Evolutionary conservation across 2,797 vertebrate genomes (phyloP).

Genomic region (Leucoraja ocellata): DNA sequence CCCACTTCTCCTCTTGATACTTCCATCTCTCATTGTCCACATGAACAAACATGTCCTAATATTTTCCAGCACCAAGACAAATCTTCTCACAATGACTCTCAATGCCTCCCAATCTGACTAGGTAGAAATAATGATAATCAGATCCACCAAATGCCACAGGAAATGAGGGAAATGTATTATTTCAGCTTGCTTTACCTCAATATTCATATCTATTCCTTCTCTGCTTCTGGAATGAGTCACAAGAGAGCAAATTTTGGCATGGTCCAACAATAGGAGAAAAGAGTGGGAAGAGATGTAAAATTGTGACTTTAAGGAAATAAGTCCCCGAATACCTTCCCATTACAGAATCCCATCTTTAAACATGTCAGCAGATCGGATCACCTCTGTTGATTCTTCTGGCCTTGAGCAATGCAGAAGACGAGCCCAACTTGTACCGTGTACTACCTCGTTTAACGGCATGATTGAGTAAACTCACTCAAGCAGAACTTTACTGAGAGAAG

Average conservation of each 20-base stretch:
- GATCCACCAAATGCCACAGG: not conserved
- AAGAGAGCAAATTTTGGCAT: not conserved
- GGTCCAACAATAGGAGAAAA: not conserved
- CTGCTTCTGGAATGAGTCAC: not conserved
- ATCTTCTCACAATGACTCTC: not conserved
- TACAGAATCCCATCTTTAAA: not conserved
- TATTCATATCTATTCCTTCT: no score
- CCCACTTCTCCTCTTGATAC: no score
- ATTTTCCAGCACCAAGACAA: not conserved
- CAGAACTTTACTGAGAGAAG: not conserved
- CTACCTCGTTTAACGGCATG: not conserved
- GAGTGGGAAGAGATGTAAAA: not conserved
- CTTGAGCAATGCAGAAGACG: not conserved
- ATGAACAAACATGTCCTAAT: not conserved
- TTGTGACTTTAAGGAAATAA: not conserved
- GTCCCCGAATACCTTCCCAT: not conserved
- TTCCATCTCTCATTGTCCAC: no score
- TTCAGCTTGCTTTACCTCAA: not conserved
- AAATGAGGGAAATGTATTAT: not conserved
- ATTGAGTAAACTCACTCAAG: constrained; percentile 20
- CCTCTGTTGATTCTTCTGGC: not conserved
- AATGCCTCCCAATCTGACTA: not conserved
- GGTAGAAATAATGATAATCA: not conserved
- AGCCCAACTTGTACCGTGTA: not conserved
- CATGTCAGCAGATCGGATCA: not conserved